These are phyloP conservation scores for Caenorhabditis tropicalis DNA, from an alignment of 1,140 invertebrate species.

Conservation along the genomic window DNA sequence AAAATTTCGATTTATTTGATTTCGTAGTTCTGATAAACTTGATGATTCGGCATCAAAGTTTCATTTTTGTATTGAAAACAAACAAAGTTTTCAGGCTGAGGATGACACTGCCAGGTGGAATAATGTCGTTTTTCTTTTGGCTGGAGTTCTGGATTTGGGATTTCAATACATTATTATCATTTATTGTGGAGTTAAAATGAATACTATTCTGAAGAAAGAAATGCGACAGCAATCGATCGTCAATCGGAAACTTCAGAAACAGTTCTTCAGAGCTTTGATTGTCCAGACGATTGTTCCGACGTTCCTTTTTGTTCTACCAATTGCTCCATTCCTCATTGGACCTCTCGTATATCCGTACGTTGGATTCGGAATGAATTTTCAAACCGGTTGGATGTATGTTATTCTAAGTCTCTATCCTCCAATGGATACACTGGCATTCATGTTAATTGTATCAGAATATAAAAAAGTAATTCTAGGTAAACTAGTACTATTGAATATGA, in stretches of 20 bases:
- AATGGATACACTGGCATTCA: not conserved
- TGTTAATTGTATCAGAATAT: constrained; percentile 3
- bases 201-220: not conserved
- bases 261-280: not conserved
- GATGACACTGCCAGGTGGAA: not conserved
- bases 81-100: not conserved
- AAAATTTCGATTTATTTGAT: too few relatives aligned
- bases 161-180: not conserved
- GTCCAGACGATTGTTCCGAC: constrained; percentile 1
- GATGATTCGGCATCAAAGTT: too few relatives aligned
- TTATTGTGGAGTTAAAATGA: not conserved
- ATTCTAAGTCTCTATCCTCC: not conserved
- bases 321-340: not conserved
- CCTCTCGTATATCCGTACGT: not conserved
- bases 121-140: not conserved
- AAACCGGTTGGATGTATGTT: constrained; percentile 16
- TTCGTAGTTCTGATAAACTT: too few relatives aligned
- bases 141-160: not conserved
- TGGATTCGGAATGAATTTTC: not conserved
- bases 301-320: not conserved
- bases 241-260: not conserved
- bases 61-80: too few relatives aligned
- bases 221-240: not conserved
- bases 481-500: not conserved
- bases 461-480: not conserved